Percentiles rank a stretch among this genome's conserved stretches.
phyloP scores from a whole-genome alignment of 2,888 invertebrate species.

The Deilephila porcellus region DNA sequence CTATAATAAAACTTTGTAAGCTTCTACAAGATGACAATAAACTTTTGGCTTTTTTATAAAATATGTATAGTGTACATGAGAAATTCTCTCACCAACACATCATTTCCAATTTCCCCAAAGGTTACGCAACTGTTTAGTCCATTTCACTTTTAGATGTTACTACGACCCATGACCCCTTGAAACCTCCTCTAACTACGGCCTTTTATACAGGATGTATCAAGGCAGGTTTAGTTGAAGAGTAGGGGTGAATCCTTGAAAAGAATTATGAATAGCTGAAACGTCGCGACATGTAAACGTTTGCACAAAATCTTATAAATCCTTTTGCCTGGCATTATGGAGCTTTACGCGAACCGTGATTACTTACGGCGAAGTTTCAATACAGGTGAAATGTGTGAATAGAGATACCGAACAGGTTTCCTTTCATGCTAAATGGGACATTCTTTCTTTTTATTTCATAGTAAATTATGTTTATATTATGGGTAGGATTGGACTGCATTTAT shows the following conservation, averaged over 20 bases:
- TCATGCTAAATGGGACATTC: too few relatives aligned
- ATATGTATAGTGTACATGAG: too few relatives aligned
- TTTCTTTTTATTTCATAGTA: too few relatives aligned
- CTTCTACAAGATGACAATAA: too few relatives aligned
- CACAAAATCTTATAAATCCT: conserved; percentile 6
- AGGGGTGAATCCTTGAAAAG: conserved; percentile 43
- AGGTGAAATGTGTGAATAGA: neutral
- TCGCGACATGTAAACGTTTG: conserved; percentile 14
- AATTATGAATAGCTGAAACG: conserved; percentile 39
- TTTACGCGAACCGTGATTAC: neutral
- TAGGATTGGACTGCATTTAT: too few relatives aligned
- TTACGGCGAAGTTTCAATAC: neutral
- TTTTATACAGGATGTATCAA: neutral
- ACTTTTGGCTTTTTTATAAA: too few relatives aligned
- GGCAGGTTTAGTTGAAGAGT: neutral
- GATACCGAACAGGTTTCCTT: neutral
- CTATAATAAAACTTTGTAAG: too few relatives aligned
- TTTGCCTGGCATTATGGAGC: neutral
- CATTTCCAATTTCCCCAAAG: neutral
- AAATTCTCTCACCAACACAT: too few relatives aligned
- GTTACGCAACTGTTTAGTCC: neutral
- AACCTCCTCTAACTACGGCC: neutral
- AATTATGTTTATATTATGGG: too few relatives aligned
- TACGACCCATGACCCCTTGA: neutral
- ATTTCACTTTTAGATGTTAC: neutral